phyloP scores from a whole-genome alignment of 92 coral and sea anemone genomes.

The Plumapathes pennacea region DNA sequence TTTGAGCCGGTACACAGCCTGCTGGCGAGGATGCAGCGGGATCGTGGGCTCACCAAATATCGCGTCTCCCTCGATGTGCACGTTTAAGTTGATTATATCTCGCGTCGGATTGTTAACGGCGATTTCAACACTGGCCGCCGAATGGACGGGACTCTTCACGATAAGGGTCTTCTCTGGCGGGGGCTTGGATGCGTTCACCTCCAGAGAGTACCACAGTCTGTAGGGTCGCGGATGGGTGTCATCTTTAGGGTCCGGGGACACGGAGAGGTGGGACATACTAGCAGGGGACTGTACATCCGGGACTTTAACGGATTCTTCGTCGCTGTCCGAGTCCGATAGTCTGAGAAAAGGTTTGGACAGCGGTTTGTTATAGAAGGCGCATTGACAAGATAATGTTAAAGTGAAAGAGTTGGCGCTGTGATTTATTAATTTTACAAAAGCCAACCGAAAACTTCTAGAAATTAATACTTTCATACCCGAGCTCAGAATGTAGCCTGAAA shows the following conservation, averaged over 20 bases:
- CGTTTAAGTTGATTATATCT: conserved; percentile 79
- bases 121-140: conserved; percentile 84
- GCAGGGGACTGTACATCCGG: conserved; percentile 11
- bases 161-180: conserved; percentile 83
- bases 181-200: conserved; percentile 80
- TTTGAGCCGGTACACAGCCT: conserved; percentile 68
- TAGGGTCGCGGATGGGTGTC: conserved; percentile 64
- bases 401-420: no score
- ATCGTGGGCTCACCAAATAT: conserved; percentile 77
- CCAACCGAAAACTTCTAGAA: no score
- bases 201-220: conserved; percentile 88
- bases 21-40: conserved; percentile 77
- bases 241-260: conserved; percentile 43
- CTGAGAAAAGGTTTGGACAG: no score
- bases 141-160: conserved; percentile 87
- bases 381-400: no score
- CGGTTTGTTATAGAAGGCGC: no score
- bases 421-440: no score
- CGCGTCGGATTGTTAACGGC: conserved; percentile 90
- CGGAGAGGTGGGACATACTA: conserved; percentile 19
- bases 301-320: background rate
- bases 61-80: conserved; percentile 80
- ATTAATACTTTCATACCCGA: no score
- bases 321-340: conserved; percentile 59
- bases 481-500: no score